Evolutionary conservation across 2,888 invertebrate species (phyloP).

Genomic region (Orchesella flavescens): DNA sequence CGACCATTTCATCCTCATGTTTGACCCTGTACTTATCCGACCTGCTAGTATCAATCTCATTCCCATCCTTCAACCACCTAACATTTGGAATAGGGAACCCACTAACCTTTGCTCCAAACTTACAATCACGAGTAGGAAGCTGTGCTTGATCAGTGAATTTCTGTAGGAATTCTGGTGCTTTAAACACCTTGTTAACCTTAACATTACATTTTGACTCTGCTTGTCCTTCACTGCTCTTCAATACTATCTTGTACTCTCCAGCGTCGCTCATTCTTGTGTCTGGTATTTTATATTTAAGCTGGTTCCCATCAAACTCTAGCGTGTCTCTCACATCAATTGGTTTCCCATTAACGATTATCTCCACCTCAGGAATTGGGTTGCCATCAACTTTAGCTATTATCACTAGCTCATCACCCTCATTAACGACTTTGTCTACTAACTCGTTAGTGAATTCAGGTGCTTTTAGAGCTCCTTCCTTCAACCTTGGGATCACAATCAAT

Average conservation of each 20-base stretch:
- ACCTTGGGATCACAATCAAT: constrained; percentile 61
- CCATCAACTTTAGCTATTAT: constrained; percentile 62
- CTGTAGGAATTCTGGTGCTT: constrained; percentile 87
- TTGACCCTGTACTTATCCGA: constrained; percentile 83
- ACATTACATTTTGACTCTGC: constrained; percentile 78
- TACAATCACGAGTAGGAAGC: constrained; percentile 85
- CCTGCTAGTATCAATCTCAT: constrained; percentile 79
- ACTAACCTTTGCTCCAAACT: constrained; percentile 85
- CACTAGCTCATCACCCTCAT: constrained; percentile 65
- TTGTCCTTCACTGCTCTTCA: constrained; percentile 86
- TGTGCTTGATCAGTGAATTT: constrained; percentile 82
- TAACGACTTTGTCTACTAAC: constrained; percentile 49
- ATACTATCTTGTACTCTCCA: constrained; percentile 84
- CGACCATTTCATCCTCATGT: constrained; percentile 84
- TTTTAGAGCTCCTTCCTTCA: constrained; percentile 44
- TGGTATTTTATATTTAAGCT: constrained; percentile 30
- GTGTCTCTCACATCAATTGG: background rate
- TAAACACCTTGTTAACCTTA: constrained; percentile 85
- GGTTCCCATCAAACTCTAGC: constrained; percentile 54
- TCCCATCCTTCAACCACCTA: constrained; percentile 89
- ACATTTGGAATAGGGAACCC: constrained; percentile 87
- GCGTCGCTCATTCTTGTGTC: constrained; percentile 77
- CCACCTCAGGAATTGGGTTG: constrained; percentile 64
- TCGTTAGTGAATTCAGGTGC: constrained; percentile 34
- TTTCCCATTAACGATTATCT: constrained; percentile 6